Evolutionary conservation across 2,113 vertebrate species (phyloP).

Genomic region (Camarhynchus parvulus): DNA sequence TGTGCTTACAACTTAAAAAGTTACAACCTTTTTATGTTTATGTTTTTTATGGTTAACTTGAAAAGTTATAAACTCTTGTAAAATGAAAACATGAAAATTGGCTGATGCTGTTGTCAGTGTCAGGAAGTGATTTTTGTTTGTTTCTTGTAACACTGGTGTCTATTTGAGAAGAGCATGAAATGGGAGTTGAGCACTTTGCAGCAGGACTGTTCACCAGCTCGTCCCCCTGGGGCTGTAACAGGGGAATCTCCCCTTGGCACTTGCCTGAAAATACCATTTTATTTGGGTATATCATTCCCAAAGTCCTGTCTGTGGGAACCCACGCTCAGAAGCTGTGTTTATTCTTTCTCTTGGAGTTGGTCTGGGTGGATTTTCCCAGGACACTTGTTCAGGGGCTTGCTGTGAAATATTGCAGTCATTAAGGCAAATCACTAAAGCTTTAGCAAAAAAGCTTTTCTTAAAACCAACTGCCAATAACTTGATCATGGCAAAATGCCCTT

Average conservation of each 20-base stretch:
- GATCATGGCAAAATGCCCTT: not conserved
- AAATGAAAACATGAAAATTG: not conserved
- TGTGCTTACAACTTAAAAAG: not conserved
- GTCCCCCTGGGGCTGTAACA: not conserved
- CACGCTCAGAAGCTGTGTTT: not conserved
- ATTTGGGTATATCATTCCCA: too few species aligned
- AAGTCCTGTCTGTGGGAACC: not conserved
- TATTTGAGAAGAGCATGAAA: not conserved
- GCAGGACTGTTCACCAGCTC: not conserved
- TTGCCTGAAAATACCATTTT: not conserved
- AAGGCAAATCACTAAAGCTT: constrained; percentile 30
- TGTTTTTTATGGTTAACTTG: not conserved
- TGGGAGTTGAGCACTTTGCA: not conserved
- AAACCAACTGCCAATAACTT: not conserved
- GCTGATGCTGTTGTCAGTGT: not conserved
- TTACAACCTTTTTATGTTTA: not conserved
- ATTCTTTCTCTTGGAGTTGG: not conserved
- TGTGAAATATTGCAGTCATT: constrained; percentile 38
- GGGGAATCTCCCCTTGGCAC: not conserved
- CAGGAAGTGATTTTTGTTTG: not conserved
- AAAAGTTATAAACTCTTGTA: not conserved
- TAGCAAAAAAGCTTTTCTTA: constrained; percentile 6
- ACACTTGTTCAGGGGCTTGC: not conserved
- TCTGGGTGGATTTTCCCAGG: not conserved
- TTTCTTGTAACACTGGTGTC: not conserved